Percentiles rank a stretch among this genome's conserved stretches.
Conservation (phyloP, 2,113 vertebrate species). For the Tyrannus savana region DNA sequence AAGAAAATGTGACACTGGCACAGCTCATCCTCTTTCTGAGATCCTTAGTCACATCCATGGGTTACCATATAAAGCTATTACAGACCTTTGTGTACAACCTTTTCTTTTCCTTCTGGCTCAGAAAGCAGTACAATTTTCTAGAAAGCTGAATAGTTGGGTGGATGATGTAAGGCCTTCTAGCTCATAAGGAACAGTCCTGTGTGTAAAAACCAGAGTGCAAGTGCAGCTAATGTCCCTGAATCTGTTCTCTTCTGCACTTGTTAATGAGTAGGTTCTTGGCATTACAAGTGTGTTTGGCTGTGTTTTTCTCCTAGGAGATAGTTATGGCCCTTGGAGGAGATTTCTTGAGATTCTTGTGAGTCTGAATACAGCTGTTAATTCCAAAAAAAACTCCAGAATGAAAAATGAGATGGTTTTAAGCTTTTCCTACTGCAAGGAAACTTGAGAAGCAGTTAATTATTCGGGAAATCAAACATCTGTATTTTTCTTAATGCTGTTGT, state of each 20-base stretch:
- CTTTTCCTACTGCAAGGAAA: neutral
- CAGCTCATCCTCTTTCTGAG: neutral
- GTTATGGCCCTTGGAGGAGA: neutral
- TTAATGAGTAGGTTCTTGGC: constrained; percentile 18
- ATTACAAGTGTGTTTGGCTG: neutral
- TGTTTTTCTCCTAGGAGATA: constrained; percentile 53
- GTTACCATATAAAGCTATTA: neutral
- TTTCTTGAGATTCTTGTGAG: neutral
- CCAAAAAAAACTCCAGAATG: neutral
- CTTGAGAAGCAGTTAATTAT: neutral
- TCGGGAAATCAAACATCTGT: neutral
- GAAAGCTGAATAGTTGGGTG: neutral
- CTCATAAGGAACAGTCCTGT: neutral
- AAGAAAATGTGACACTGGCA: neutral
- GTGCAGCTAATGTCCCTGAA: neutral
- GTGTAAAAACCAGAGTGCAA: neutral
- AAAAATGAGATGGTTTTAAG: constrained; percentile 9
- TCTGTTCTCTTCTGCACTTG: neutral
- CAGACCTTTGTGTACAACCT: neutral
- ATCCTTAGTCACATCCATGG: neutral
- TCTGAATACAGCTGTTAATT: neutral
- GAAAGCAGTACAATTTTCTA: neutral
- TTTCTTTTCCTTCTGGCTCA: neutral
- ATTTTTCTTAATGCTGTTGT: neutral
- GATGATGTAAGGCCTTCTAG: neutral